Base-by-base conservation (phyloP, 2,113 vertebrate genomes). In the Callospermophilus lateralis region DNA sequence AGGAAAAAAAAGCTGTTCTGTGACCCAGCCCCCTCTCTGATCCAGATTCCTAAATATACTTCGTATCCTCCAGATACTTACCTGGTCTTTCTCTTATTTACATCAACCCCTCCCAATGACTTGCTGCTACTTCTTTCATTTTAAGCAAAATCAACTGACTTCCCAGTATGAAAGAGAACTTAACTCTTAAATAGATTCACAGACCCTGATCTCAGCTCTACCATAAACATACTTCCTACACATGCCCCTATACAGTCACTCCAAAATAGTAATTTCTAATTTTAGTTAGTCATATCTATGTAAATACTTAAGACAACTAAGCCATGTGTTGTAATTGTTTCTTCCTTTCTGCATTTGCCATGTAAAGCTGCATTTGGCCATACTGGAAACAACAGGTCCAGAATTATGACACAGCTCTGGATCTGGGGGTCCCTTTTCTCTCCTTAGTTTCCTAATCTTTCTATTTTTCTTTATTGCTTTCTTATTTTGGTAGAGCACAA, bases 91-190 rank as follows among this genome's bases (percentile, higher is more conserved):
- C 42, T 45, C 7, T n/a, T 63, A 92, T 28, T 92, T 72, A 77
- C 3, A 67, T 73, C 15, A 4, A 20, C 16, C 39, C 58, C 37
- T 78, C 58, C 85, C 90, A 90, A 8, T 68, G 89, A 81, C 86
- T 85, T 68, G 79, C 45, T 68, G 79, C 45, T 80, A 70, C 68
- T 77, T 70, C 95, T 90, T 95, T 48, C 34, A 93, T 24, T 51
- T 67, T 30, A 89, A 10, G 37, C 32, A 92, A 72, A 37, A 91
- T 55, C 32, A 72, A 81, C 45, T 34, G 20, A 88, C 61, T 37
- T 92, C 20, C 39, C 42, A 84, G 34, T 84, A 55, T 4, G 70
- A 30, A 58, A 32, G 22, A 81, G 7, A 90, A 63, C 63, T 87
- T 37, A 93, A 32, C 39, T 63, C 51, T 90, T 70, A 85, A 51